These are phyloP conservation scores for Drosophila demipolita DNA, from an alignment of 2,888 invertebrate species.

Conservation along the genomic window DNA sequence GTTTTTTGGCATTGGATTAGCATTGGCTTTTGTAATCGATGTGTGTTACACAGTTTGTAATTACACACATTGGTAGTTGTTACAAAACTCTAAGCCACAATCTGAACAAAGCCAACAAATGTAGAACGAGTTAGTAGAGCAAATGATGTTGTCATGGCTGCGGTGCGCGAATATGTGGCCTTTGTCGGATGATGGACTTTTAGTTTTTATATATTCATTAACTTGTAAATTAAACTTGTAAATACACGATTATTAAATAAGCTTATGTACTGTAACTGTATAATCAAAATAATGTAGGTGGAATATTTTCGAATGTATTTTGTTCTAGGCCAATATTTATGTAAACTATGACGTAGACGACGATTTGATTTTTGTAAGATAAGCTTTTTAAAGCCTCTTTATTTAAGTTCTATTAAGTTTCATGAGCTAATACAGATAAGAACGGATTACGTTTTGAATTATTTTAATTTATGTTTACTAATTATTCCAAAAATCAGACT, in stretches of 20 bases:
- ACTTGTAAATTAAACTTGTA: background rate
- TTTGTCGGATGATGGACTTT: slow-evolving; percentile 9
- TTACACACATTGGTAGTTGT: slow-evolving; percentile 27
- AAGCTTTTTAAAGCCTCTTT: background rate
- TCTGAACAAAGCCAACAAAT: slow-evolving; percentile 34
- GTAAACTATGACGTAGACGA: background rate
- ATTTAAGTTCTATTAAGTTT: background rate
- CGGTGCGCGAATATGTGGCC: slow-evolving; percentile 19
- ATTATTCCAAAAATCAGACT: background rate
- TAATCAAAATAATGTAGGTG: background rate
- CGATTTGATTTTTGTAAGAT: background rate
- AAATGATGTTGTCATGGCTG: slow-evolving; percentile 11
- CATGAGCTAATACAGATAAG: background rate
- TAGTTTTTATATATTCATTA: slow-evolving; percentile 14
- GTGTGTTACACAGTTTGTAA: slow-evolving; percentile 33
- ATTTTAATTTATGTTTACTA: background rate
- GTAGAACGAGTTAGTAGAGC: slow-evolving; percentile 35
- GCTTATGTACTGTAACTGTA: background rate
- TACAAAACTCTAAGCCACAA: slow-evolving; percentile 45
- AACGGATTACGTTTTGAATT: background rate
- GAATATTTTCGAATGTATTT: background rate
- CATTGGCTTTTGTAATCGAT: slow-evolving; percentile 28
- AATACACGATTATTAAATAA: slow-evolving; percentile 9
- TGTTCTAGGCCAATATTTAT: slow-evolving; percentile 10
- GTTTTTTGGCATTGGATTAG: slow-evolving; percentile 43